Evolutionary conservation across 2,888 invertebrate species (phyloP).

Genomic region (Pseudococcus longispinus): DNA sequence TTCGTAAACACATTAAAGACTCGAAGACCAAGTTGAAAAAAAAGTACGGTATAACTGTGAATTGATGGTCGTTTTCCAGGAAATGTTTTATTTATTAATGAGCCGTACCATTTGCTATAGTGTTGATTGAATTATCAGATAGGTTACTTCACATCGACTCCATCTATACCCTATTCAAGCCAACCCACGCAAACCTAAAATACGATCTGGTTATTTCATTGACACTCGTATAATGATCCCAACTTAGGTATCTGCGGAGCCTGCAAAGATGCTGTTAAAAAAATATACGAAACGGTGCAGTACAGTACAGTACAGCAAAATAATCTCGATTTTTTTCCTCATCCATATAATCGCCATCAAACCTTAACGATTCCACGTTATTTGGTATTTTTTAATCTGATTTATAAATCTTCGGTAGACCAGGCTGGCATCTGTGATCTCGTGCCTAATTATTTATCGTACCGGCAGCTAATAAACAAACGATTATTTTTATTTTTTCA

Average conservation of each 20-base stretch:
- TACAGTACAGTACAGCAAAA: neutral
- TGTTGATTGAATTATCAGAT: neutral
- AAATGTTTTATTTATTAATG: constrained; percentile 1
- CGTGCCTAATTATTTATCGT: neutral
- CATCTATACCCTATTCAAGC: neutral
- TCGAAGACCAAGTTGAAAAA: neutral
- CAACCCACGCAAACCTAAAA: neutral
- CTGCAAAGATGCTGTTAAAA: too few relatives aligned
- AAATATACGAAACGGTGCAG: too few relatives aligned
- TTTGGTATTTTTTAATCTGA: neutral
- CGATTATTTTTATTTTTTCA: neutral
- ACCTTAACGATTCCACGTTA: neutral
- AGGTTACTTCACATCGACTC: neutral
- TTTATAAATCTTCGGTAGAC: neutral
- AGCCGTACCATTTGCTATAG: neutral
- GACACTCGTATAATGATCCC: neutral
- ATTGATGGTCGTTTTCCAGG: neutral
- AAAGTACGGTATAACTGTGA: neutral
- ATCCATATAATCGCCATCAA: neutral
- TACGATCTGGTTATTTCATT: neutral
- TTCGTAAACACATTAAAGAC: neutral
- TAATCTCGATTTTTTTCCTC: neutral
- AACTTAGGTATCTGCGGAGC: too few relatives aligned
- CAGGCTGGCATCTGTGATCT: neutral
- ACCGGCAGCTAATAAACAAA: neutral